These are phyloP conservation scores for Pavo muticus DNA, from an alignment of 2,113 vertebrate species.

Conservation along the genomic window DNA sequence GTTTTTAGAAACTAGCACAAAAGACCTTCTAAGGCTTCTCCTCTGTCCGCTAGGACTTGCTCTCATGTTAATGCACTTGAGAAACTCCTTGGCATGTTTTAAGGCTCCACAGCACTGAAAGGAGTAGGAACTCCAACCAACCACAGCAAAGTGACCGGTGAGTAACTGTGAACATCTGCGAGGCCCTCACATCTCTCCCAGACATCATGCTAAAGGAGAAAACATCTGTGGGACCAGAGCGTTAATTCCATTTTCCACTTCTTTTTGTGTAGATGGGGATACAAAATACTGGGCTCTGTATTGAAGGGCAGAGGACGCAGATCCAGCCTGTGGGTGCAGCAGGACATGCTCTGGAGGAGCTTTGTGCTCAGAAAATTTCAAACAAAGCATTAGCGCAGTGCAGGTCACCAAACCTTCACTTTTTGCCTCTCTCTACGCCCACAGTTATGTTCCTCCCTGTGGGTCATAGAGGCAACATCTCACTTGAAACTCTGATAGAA, in stretches of 20 bases:
- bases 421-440: background rate
- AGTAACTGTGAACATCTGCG: background rate
- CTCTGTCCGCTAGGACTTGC: background rate
- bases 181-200: background rate
- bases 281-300: background rate
- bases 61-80: background rate
- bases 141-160: background rate
- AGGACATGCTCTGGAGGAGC: background rate
- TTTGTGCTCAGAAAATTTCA: background rate
- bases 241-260: background rate
- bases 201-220: background rate
- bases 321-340: fast-evolving
- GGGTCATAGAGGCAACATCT: background rate
- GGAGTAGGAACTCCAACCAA: background rate
- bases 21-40: background rate
- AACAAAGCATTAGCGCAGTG: background rate
- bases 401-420: background rate
- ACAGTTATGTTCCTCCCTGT: background rate
- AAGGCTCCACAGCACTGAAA: background rate
- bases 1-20: background rate
- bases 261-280: background rate
- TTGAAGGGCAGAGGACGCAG: background rate
- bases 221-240: background rate
- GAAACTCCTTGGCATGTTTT: background rate
- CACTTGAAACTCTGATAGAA: background rate